Evolutionary conservation across 35 echinoderm and acorn worm species (phyloP).

Genomic region (Ptychodera flava): DNA sequence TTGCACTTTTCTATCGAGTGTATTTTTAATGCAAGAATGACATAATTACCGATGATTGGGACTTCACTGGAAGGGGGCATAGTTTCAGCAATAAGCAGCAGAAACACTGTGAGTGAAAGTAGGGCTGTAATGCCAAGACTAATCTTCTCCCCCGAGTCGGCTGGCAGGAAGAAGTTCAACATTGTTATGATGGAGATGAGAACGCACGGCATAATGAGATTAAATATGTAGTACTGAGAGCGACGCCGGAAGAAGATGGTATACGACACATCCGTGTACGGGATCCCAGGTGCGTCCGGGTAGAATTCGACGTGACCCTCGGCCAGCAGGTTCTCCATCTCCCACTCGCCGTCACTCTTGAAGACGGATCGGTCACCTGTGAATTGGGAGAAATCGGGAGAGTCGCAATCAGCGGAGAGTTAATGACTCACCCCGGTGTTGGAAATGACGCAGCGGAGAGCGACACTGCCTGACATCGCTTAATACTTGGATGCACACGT

Average conservation of each 20-base stretch:
- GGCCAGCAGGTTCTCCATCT: conserved; percentile 42
- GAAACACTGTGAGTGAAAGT: conserved; percentile 89
- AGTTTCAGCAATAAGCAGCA: conserved; percentile 85
- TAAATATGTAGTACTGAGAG: conserved; percentile 90
- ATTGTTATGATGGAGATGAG: conserved; percentile 75
- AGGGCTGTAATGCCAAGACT: conserved; percentile 70
- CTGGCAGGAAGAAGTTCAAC: conserved; percentile 81
- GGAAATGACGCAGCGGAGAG: no score
- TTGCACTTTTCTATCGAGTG: no score
- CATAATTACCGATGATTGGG: conserved; percentile 90
- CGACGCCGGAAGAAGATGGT: conserved; percentile 41
- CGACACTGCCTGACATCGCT: no score
- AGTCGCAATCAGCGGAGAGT: no score
- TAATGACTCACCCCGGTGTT: no score
- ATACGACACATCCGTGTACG: conserved; percentile 53
- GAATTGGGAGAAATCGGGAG: no score
- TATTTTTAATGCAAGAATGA: no score
- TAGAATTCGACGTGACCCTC: conserved; percentile 19
- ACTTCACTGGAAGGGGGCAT: conserved; percentile 96
- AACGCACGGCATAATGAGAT: conserved; percentile 80
- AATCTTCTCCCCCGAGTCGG: conserved; percentile 91
- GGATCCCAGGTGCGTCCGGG: conserved; percentile 63
- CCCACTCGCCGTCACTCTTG: conserved; percentile 81
- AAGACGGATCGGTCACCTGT: conserved; percentile 63
- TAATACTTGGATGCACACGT: no score